Base-by-base conservation (phyloP, 2,888 invertebrate genomes). In the Rhingia rostrata region DNA sequence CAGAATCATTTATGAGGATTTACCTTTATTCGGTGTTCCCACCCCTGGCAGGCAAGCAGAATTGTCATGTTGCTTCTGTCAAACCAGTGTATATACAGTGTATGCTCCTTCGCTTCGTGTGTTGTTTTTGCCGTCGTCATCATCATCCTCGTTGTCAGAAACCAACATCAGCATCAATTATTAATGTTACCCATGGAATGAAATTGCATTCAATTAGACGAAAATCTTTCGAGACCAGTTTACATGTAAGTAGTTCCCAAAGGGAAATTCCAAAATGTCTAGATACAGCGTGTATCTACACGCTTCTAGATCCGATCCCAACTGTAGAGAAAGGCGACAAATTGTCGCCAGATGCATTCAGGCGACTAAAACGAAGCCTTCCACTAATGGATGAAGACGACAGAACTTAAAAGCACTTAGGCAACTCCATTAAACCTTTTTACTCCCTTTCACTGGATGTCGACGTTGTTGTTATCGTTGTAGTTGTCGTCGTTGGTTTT, bases 351-450 rank as follows among this genome's bases (percentile, higher is more conserved):
- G 45, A 67, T 73, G 72, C 72, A 83, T 82, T 82, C 70, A 61
- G 60, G 41, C 51, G 72, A 61, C 78, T 83, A 53, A 83, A 78
- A 78, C 51, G 78, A 73, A 83, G 43, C 78, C 72, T 37, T 67
- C 41, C 61, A 51, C 78, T 83, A 83, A 78, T 83, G 82, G 82
- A 83, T 67, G 54, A 74, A 69, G 79, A 74, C 69, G 67, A 63
- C 49, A 30, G 73, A 84, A 84, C 79, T 79, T 61, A 79, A 83
- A 79, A 84, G 83, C 83, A 84, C 83, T 84, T 84, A 84, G 41
- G 79, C 73, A 84, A 84, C 79, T 79, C 79, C 83, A 79, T 83
- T 83, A 79, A 79, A 66, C 61, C 66, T 58, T 67, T 45, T 70
- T 32, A 39, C 22, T 30, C n/a, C 7, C 39, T 64, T 9, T 14